Conservation (phyloP, 2,113 vertebrate species). For the Osmerus mordax region DNA sequence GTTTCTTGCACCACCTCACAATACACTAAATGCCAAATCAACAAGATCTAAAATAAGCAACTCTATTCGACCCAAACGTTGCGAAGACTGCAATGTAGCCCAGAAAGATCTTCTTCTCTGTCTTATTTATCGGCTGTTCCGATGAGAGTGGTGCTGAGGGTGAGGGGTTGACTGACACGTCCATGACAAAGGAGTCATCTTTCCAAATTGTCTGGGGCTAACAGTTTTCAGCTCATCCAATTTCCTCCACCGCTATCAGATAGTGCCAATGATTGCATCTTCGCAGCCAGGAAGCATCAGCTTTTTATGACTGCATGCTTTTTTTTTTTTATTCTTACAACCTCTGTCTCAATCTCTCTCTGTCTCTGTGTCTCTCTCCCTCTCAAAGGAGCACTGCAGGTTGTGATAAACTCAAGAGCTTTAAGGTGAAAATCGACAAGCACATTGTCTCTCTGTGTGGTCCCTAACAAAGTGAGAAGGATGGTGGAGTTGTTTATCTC, state of each 20-base stretch:
- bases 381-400: slow-evolving; percentile 59
- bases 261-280: slow-evolving; percentile 72
- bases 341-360: slow-evolving; percentile 23
- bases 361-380: slow-evolving; percentile 35
- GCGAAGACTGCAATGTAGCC: not conserved
- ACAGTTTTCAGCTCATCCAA: slow-evolving; percentile 69
- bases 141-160: slow-evolving; percentile 56
- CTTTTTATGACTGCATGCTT: slow-evolving; percentile 64
- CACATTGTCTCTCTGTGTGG: slow-evolving; percentile 34
- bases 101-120: not conserved
- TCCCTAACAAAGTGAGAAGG: slow-evolving; percentile 39
- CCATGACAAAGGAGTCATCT: slow-evolving; percentile 77
- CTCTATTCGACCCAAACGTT: not conserved
- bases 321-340: not conserved
- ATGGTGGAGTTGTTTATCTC: slow-evolving; percentile 54
- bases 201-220: slow-evolving; percentile 70
- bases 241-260: slow-evolving; percentile 72
- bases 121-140: slow-evolving; percentile 71
- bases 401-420: slow-evolving; percentile 66
- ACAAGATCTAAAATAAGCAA: not conserved
- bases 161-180: slow-evolving; percentile 72
- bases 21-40: not conserved
- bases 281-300: slow-evolving; percentile 64
- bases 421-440: slow-evolving; percentile 49
- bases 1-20: too few species aligned